Conservation (phyloP, 1,140 invertebrate genomes). For the Polypedilum vanderplanki region DNA sequence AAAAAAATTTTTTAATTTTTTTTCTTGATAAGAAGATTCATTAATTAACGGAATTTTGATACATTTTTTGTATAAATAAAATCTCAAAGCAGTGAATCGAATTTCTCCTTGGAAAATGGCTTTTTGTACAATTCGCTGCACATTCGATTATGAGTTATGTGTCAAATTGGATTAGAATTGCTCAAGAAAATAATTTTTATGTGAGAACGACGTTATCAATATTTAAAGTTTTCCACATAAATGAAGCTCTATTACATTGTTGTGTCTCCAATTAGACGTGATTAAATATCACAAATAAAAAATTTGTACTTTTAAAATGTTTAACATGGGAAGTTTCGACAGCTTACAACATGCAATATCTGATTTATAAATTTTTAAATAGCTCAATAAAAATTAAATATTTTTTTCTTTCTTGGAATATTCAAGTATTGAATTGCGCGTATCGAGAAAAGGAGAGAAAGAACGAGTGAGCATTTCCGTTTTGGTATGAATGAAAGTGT, state of each 20-base stretch:
- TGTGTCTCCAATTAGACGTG: background rate
- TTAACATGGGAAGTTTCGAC: background rate
- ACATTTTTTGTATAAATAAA: too few species aligned
- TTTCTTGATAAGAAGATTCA: background rate
- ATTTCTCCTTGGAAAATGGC: too few species aligned
- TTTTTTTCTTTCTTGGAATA: background rate
- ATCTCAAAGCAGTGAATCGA: too few species aligned
- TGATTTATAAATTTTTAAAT: too few species aligned
- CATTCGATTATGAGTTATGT: background rate
- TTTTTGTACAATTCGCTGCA: too few species aligned
- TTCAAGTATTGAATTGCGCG: background rate
- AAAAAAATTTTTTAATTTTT: background rate
- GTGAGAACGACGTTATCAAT: background rate
- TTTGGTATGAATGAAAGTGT: background rate
- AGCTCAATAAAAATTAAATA: background rate
- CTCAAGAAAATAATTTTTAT: too few species aligned
- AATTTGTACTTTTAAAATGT: background rate
- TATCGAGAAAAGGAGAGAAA: too few species aligned
- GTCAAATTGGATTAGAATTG: constrained; percentile 18
- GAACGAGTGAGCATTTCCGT: background rate
- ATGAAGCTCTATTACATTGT: background rate
- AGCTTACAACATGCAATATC: background rate
- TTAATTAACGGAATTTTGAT: background rate
- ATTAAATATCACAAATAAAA: too few species aligned
- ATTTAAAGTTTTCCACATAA: background rate